Evolutionary conservation across 2,113 vertebrate genomes (phyloP).

Genomic region (Hylia prasina): DNA sequence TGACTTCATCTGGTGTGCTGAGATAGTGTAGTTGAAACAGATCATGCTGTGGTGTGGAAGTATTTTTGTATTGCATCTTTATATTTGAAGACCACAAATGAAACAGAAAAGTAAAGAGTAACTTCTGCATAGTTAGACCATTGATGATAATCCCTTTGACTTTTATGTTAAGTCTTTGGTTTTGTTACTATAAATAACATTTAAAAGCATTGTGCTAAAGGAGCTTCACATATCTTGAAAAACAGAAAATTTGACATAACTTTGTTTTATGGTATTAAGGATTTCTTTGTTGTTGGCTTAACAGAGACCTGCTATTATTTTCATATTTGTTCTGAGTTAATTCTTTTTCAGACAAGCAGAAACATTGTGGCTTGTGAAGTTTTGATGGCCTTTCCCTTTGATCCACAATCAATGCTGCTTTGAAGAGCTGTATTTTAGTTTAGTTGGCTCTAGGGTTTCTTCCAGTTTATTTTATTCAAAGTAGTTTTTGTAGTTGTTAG

Average conservation of each 20-base stretch:
- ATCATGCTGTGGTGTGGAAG: slow-evolving; percentile 10
- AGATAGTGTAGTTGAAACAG: slow-evolving; percentile 65
- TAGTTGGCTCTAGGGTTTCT: slow-evolving; percentile 54
- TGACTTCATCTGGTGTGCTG: slow-evolving; percentile 59
- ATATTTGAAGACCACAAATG: slow-evolving; percentile 61
- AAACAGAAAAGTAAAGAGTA: slow-evolving; percentile 65
- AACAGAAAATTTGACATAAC: slow-evolving; percentile 67
- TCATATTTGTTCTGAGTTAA: slow-evolving; percentile 70
- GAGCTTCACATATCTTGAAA: slow-evolving; percentile 62
- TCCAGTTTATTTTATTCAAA: slow-evolving; percentile 54
- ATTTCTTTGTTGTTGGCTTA: slow-evolving; percentile 77
- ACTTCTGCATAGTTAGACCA: slow-evolving; percentile 53
- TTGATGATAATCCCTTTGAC: slow-evolving; percentile 74
- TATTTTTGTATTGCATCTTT: slow-evolving; percentile 57
- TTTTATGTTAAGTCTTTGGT: slow-evolving; percentile 71
- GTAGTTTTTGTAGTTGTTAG: slow-evolving; percentile 57
- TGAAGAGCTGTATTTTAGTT: slow-evolving; percentile 61
- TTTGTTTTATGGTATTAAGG: slow-evolving; percentile 72
- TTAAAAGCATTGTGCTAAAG: slow-evolving; percentile 64
- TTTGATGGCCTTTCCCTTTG: slow-evolving; percentile 69
- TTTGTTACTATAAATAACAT: slow-evolving; percentile 70
- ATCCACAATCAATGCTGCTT: slow-evolving; percentile 65
- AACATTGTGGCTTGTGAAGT: slow-evolving; percentile 59
- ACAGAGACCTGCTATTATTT: slow-evolving; percentile 71
- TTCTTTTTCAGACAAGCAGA: slow-evolving; percentile 68